Percentiles rank a stretch among this genome's conserved stretches.
phyloP scores from a whole-genome alignment of 2,888 invertebrate genomes.

The Rhagonycha fulva region DNA sequence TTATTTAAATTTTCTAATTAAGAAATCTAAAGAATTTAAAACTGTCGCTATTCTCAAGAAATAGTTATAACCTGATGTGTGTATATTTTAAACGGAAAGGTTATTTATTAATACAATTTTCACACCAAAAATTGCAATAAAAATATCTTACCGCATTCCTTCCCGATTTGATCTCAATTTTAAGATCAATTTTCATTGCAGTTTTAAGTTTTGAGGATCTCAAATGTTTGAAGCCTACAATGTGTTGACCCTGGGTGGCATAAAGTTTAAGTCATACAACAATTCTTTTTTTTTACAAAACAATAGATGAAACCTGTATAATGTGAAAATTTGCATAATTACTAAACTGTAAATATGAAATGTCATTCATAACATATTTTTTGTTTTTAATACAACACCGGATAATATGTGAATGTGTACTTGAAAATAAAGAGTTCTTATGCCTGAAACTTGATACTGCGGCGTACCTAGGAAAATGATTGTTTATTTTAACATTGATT shows the following conservation, averaged over 20 bases:
- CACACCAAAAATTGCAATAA: neutral
- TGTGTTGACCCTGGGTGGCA: neutral
- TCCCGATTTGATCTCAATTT: neutral
- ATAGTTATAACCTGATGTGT: too few species aligned
- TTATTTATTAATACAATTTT: neutral
- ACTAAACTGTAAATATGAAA: neutral
- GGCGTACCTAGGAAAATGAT: neutral
- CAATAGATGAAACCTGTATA: neutral
- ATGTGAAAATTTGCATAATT: conserved; percentile 1
- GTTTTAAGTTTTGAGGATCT: neutral
- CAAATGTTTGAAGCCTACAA: neutral
- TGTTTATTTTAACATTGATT: neutral
- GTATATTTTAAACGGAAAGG: too few species aligned
- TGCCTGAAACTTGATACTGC: neutral
- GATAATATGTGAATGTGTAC: neutral
- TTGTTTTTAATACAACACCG: neutral
- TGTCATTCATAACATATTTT: neutral
- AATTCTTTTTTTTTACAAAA: neutral
- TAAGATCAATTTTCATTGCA: neutral
- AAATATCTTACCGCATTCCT: neutral
- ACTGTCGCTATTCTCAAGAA: too few species aligned
- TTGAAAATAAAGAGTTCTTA: neutral
- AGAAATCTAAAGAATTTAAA: too few species aligned
- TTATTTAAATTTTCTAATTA: too few species aligned
- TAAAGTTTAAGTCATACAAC: neutral